phyloP scores from a whole-genome alignment of 2,888 invertebrate species.

The Mesorhabditis sp. region DNA sequence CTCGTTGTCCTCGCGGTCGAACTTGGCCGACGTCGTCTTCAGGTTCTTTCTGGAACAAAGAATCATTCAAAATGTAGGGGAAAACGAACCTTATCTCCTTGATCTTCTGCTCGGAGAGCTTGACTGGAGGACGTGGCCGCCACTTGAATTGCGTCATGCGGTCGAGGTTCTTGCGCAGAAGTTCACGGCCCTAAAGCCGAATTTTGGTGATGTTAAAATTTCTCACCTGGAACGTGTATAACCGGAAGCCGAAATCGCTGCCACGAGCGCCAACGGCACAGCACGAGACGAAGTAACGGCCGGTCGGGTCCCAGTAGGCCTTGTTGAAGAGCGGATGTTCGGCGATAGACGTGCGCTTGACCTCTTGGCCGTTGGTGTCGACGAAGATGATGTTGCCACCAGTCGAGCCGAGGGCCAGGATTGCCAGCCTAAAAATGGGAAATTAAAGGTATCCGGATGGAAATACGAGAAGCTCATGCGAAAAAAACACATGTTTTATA shows the following conservation, averaged over 20 bases:
- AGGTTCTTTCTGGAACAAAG: constrained; percentile 78
- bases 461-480: constrained; percentile 37
- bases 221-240: constrained; percentile 85
- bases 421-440: constrained; percentile 59
- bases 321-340: constrained; percentile 44
- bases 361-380: constrained; percentile 48
- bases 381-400: constrained; percentile 54
- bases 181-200: constrained; percentile 60
- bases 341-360: constrained; percentile 38
- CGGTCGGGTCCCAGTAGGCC: constrained; percentile 99
- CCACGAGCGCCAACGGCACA: constrained; percentile 81
- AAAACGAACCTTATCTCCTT: constrained; percentile 53
- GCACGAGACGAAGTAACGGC: constrained; percentile 88
- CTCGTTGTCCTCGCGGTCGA: constrained; percentile 81
- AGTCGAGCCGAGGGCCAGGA: constrained; percentile 50
- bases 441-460: constrained; percentile 60
- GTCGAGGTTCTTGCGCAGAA: constrained; percentile 80
- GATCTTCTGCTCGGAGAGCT: constrained; percentile 78
- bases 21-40: constrained; percentile 91
- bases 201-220: neutral
- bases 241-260: constrained; percentile 80
- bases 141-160: constrained; percentile 90
- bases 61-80: neutral
- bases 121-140: constrained; percentile 86
- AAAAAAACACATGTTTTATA: constrained; percentile 62